These are phyloP conservation scores for Psittacula echo DNA, from an alignment of 2,797 vertebrate genomes.

Conservation along the genomic window DNA sequence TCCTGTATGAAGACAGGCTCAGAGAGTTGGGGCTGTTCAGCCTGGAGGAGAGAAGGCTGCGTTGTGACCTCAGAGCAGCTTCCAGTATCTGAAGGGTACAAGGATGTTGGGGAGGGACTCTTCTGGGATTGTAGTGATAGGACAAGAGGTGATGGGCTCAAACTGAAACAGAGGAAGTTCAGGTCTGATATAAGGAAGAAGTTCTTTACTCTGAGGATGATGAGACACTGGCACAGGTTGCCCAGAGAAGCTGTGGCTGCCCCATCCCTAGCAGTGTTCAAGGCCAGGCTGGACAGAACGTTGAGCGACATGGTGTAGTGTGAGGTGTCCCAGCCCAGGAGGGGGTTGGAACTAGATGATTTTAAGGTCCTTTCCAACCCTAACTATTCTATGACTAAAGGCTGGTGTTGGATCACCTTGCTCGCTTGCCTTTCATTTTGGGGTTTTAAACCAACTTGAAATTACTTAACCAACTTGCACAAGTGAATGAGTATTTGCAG, in stretches of 20 bases:
- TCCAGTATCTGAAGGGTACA: neutral
- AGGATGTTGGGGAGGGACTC: neutral
- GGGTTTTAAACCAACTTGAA: neutral
- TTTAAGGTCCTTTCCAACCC: neutral
- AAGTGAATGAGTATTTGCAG: neutral
- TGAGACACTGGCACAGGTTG: neutral
- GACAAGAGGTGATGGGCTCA: neutral
- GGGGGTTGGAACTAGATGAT: neutral
- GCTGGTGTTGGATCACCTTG: neutral
- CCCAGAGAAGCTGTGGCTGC: neutral
- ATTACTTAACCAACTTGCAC: neutral
- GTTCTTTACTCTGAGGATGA: neutral
- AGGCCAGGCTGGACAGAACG: neutral
- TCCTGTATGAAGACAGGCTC: neutral
- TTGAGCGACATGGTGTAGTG: neutral
- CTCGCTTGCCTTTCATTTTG: fast-evolving
- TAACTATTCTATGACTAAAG: neutral
- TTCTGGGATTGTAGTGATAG: neutral
- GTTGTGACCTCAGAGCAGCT: neutral
- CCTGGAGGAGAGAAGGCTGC: neutral
- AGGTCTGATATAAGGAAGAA: neutral
- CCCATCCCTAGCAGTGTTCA: neutral
- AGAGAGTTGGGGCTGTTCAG: neutral
- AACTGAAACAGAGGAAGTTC: neutral
- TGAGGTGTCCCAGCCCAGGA: neutral